Evolutionary conservation across 2,797 vertebrate genomes (phyloP).

Genomic region (Benthosema pterotum): DNA sequence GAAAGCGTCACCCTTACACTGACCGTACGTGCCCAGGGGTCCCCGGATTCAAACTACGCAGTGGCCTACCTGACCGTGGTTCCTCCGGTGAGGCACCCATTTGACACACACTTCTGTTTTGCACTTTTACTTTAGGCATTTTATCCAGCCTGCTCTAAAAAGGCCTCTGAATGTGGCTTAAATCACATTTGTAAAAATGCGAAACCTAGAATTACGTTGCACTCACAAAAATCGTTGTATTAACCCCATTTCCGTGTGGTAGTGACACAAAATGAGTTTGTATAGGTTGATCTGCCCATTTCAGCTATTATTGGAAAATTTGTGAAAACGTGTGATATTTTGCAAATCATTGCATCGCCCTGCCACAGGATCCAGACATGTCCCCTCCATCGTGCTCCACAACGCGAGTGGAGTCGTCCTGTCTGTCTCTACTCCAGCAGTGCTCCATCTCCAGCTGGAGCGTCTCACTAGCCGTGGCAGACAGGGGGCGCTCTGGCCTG

Average conservation of each 20-base stretch:
- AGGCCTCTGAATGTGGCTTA: no score
- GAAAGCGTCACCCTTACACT: slow-evolving; percentile 78
- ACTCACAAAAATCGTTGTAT: no score
- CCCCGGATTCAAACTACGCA: slow-evolving; percentile 76
- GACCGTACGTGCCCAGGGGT: slow-evolving; percentile 63
- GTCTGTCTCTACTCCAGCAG: slow-evolving; percentile 30
- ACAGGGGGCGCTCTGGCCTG: slow-evolving; percentile 76
- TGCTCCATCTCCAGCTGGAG: slow-evolving; percentile 74
- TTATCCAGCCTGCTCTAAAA: no score
- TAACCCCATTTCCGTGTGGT: no score
- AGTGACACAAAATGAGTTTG: no score
- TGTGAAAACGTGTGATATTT: no score
- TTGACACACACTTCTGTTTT: neutral
- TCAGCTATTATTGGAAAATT: neutral
- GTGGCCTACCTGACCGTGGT: slow-evolving; percentile 77
- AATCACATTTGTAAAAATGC: no score
- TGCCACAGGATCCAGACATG: slow-evolving; percentile 67
- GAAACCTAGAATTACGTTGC: no score
- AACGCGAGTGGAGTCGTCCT: slow-evolving; percentile 52
- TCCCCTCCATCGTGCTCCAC: slow-evolving; percentile 72
- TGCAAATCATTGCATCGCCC: neutral
- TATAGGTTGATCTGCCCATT: no score
- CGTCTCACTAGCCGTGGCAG: slow-evolving; percentile 68
- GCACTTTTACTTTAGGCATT: neutral
- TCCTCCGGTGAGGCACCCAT: slow-evolving; percentile 61